These are phyloP conservation scores for Frankliniella fusca DNA, from an alignment of 2,888 invertebrate species.

Conservation along the genomic window DNA sequence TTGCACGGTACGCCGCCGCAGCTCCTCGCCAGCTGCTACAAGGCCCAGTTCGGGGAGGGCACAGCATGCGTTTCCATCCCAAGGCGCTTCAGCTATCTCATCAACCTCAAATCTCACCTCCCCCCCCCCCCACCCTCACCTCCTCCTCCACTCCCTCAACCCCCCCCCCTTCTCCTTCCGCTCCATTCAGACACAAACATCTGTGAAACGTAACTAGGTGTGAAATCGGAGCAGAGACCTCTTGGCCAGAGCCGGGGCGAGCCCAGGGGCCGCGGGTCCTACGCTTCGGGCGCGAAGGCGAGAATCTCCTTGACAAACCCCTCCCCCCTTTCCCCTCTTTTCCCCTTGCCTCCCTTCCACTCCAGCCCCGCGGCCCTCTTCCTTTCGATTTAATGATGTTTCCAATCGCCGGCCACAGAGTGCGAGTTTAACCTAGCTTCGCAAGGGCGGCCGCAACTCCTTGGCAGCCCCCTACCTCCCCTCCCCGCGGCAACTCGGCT, in stretches of 20 bases:
- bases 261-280: no score
- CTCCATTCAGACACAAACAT: constrained; percentile 10
- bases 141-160: neutral
- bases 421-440: no score
- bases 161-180: neutral
- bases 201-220: constrained; percentile 8
- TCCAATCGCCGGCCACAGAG: neutral
- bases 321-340: no score
- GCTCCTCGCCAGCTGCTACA: no score
- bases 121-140: neutral
- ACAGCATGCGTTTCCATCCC: no score
- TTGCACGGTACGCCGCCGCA: no score
- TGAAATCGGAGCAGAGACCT: constrained; percentile 11
- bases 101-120: neutral
- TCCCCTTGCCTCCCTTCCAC: no score
- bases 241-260: neutral
- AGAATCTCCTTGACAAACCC: neutral
- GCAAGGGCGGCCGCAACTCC: neutral
- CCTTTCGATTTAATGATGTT: neutral
- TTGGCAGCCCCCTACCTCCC: neutral
- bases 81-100: no score
- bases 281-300: neutral
- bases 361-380: neutral
- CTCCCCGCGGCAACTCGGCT: neutral
- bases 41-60: no score